Conservation (phyloP, 2,888 invertebrate species). For the Tipula lateralis region DNA sequence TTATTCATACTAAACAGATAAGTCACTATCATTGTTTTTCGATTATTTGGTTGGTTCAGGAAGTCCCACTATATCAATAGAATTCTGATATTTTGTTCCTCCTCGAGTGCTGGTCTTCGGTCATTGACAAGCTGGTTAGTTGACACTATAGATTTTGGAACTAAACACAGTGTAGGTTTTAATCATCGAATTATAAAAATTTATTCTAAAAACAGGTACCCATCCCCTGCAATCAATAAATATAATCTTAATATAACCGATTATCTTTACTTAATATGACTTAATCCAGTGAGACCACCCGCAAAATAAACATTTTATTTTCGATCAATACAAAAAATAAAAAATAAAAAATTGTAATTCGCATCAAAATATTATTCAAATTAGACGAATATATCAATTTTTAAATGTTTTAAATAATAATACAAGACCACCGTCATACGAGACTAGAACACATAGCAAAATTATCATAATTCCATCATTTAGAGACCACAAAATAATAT, state of each 20-base stretch:
- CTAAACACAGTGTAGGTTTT: no score
- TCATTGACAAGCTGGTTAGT: no score
- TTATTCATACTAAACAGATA: no score
- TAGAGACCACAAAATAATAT: not conserved
- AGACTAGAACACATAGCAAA: not conserved
- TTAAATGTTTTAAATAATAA: not conserved
- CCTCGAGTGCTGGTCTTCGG: no score
- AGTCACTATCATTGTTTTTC: no score
- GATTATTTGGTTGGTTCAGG: no score
- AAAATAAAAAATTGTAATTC: not conserved
- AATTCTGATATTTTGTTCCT: no score
- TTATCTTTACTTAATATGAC: not conserved
- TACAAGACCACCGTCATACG: not conserved
- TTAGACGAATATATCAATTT: not conserved
- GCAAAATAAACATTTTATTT: not conserved
- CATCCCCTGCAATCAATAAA: no score
- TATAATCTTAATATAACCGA: not conserved
- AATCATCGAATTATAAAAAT: no score
- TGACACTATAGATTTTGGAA: no score
- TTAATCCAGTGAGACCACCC: not conserved
- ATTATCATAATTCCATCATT: not conserved
- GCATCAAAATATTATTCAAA: not conserved
- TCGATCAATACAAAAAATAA: not conserved
- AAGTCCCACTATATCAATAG: no score
- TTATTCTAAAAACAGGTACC: no score